Conservation (phyloP, 2,888 invertebrate genomes). For the Tachina lurida region DNA sequence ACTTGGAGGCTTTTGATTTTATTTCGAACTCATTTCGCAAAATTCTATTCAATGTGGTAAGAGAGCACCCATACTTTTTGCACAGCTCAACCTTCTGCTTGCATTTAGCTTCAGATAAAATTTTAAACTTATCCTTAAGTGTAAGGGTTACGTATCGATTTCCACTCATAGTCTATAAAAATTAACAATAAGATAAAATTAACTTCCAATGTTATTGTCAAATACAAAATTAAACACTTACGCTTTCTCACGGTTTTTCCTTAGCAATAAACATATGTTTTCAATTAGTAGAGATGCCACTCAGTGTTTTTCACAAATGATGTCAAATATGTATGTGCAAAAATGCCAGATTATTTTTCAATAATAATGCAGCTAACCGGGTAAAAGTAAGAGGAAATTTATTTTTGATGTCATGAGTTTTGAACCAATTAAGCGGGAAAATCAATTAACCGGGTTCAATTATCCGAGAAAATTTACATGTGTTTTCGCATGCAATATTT, state of each 20-base stretch:
- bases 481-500: too few species aligned
- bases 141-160: slow-evolving; percentile 58
- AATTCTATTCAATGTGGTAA: slow-evolving; percentile 59
- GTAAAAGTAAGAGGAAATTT: slow-evolving; percentile 5
- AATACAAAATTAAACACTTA: slow-evolving; percentile 62
- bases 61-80: slow-evolving; percentile 55
- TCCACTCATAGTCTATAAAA: slow-evolving; percentile 54
- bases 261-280: slow-evolving; percentile 59
- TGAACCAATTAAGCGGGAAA: slow-evolving; percentile 7
- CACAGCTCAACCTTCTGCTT: slow-evolving; percentile 56
- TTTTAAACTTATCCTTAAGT: slow-evolving; percentile 62
- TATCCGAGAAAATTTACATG: neutral
- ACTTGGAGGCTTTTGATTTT: slow-evolving; percentile 59
- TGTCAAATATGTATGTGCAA: slow-evolving; percentile 47
- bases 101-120: slow-evolving; percentile 58
- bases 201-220: slow-evolving; percentile 51
- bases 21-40: slow-evolving; percentile 48
- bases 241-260: slow-evolving; percentile 42
- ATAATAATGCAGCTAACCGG: slow-evolving; percentile 6
- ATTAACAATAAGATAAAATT: slow-evolving; percentile 55
- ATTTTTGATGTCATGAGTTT: too few species aligned
- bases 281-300: slow-evolving; percentile 59
- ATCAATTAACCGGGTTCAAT: neutral
- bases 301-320: slow-evolving; percentile 49
- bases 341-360: slow-evolving; percentile 42